Evolutionary conservation across 2,888 invertebrate genomes (phyloP).

Genomic region (Trimorus sp.): DNA sequence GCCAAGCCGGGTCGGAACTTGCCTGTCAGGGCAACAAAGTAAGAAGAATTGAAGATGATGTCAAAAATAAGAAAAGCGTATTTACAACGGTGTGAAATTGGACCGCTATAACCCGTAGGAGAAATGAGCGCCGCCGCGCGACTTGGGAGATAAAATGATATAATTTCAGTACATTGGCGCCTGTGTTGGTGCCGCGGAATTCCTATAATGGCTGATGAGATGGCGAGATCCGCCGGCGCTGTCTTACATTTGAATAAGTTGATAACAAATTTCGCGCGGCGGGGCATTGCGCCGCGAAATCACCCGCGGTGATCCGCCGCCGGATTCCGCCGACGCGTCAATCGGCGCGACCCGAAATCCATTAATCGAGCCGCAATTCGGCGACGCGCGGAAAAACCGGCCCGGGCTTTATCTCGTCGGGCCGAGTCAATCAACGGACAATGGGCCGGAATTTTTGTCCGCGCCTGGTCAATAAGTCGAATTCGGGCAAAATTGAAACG

Average conservation of each 20-base stretch:
- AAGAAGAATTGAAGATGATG: constrained; percentile 80
- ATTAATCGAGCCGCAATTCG: constrained; percentile 19
- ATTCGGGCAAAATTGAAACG: too few species aligned
- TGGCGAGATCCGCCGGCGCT: constrained; percentile 21
- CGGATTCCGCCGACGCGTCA: constrained; percentile 8
- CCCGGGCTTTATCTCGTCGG: constrained; percentile 20
- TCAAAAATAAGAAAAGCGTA: constrained; percentile 80
- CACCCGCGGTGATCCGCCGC: constrained; percentile 5
- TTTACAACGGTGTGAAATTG: constrained; percentile 81
- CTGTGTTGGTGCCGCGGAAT: constrained; percentile 38
- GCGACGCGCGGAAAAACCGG: constrained; percentile 2
- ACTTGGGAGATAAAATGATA: constrained; percentile 73
- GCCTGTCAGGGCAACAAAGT: constrained; percentile 78
- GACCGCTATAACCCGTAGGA: constrained; percentile 76
- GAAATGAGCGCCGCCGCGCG: constrained; percentile 73
- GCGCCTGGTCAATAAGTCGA: too few species aligned
- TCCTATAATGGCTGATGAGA: constrained; percentile 55
- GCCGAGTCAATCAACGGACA: constrained; percentile 15
- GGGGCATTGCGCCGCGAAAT: constrained; percentile 4
- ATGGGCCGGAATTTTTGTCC: constrained; percentile 6
- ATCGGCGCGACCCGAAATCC: constrained; percentile 1
- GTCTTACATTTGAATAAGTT: constrained; percentile 38
- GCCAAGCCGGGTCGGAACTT: constrained; percentile 70
- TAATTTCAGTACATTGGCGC: constrained; percentile 67
- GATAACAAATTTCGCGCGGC: constrained; percentile 26